Conservation (phyloP, 2,888 invertebrate genomes). For the Iphiclides podalirius region DNA sequence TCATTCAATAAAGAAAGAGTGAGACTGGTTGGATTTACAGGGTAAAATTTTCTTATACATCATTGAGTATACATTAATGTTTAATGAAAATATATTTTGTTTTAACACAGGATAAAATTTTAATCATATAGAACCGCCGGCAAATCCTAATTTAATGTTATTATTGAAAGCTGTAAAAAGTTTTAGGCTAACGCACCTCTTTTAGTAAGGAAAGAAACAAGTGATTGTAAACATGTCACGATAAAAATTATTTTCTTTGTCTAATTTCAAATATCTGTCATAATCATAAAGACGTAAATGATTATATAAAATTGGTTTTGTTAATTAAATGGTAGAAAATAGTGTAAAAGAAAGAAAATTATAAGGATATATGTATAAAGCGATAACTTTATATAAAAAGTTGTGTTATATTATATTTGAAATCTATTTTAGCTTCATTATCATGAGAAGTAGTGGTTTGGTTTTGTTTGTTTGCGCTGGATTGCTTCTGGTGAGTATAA, state of each 20-base stretch:
- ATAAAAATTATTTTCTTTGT: neutral
- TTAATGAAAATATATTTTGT: no score
- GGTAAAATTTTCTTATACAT: no score
- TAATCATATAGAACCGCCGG: no score
- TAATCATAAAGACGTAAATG: constrained; percentile 9
- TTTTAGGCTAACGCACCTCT: neutral
- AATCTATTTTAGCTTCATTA: constrained; percentile 23
- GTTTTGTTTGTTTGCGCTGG: constrained; percentile 65
- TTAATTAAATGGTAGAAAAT: constrained; percentile 14
- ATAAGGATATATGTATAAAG: neutral
- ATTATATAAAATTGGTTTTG: constrained; percentile 19
- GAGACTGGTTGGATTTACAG: no score
- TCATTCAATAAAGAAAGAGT: no score
- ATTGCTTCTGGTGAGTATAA: constrained; percentile 55
- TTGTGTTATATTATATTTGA: constrained; percentile 4
- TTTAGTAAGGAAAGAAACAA: neutral
- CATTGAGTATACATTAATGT: no score
- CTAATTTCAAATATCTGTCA: constrained; percentile 21
- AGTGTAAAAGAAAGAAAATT: constrained; percentile 22
- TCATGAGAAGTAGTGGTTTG: constrained; percentile 59
- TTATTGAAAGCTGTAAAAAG: neutral
- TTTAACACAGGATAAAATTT: no score
- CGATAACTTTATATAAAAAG: constrained; percentile 11
- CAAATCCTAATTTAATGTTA: no score
- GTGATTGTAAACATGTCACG: no score